These are phyloP conservation scores for Misgurnus mizolepis DNA, from an alignment of 2,113 vertebrate species.

Conservation along the genomic window DNA sequence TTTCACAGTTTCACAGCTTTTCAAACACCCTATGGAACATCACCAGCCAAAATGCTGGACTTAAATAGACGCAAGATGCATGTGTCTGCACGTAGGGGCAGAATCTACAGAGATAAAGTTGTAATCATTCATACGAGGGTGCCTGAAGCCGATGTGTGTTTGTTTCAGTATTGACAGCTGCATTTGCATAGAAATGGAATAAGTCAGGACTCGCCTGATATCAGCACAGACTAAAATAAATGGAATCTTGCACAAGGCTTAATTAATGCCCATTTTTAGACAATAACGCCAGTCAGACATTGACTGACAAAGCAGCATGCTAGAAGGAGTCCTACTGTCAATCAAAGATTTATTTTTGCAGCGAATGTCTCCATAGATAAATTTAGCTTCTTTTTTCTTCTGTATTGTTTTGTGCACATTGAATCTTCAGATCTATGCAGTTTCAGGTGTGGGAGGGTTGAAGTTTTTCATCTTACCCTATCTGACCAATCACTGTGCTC, in stretches of 20 bases:
- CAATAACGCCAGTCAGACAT: constrained; percentile 28
- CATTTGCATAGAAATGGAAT: constrained; percentile 17
- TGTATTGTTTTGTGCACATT: neutral
- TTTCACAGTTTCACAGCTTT: constrained; percentile 31
- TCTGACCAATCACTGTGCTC: constrained; percentile 15
- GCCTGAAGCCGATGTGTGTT: neutral
- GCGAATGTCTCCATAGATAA: neutral
- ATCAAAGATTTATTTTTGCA: constrained; percentile 32
- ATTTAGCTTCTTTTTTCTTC: neutral
- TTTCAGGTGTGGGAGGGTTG: neutral
- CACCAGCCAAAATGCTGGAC: constrained; percentile 1
- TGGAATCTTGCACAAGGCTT: constrained; percentile 1
- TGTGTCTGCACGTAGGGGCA: constrained; percentile 1
- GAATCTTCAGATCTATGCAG: neutral
- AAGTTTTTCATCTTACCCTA: neutral
- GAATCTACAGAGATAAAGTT: neutral
- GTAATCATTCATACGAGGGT: neutral
- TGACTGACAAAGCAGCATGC: constrained; percentile 37
- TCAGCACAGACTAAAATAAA: constrained; percentile 4
- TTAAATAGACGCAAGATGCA: constrained; percentile 3
- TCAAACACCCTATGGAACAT: constrained; percentile 18
- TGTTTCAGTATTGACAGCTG: constrained; percentile 23
- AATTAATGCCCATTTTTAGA: constrained; percentile 38
- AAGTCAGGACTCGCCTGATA: constrained; percentile 10
- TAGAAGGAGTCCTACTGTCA: constrained; percentile 16